These are phyloP conservation scores for Caradrina kadenii DNA, from an alignment of 2,888 invertebrate genomes.

Conservation along the genomic window DNA sequence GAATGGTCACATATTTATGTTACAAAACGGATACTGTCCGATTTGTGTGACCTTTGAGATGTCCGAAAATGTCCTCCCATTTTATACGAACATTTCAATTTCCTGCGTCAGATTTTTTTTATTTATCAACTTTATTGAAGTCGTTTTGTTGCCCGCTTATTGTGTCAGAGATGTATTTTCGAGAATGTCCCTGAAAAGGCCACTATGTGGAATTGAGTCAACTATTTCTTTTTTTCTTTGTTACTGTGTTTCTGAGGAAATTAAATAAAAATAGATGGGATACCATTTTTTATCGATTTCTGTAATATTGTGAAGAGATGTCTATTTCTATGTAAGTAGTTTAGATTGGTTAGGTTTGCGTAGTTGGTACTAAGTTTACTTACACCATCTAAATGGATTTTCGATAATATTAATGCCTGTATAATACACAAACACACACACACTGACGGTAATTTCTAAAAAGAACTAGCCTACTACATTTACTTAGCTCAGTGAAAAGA, in stretches of 20 bases:
- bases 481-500: too few relatives aligned
- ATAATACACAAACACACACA: too few relatives aligned
- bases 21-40: conserved; percentile 33
- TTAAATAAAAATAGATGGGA: conserved; percentile 5
- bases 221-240: conserved; percentile 24
- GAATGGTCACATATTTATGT: conserved; percentile 38
- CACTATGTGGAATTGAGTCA: conserved; percentile 25
- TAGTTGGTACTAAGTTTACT: too few relatives aligned
- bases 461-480: too few relatives aligned
- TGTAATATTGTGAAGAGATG: neutral
- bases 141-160: conserved; percentile 26
- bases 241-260: conserved; percentile 5
- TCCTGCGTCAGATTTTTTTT: conserved; percentile 55
- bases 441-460: too few relatives aligned
- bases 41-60: conserved; percentile 47
- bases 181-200: conserved; percentile 12
- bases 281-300: neutral
- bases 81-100: conserved; percentile 60
- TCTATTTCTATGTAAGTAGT: neutral
- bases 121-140: conserved; percentile 55
- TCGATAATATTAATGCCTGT: too few relatives aligned
- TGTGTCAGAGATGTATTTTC: conserved; percentile 29
- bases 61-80: conserved; percentile 48
- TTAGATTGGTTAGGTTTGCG: neutral
- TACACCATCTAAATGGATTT: too few relatives aligned